These are phyloP conservation scores for Perca flavescens DNA, from an alignment of 2,113 vertebrate genomes.

Conservation along the genomic window DNA sequence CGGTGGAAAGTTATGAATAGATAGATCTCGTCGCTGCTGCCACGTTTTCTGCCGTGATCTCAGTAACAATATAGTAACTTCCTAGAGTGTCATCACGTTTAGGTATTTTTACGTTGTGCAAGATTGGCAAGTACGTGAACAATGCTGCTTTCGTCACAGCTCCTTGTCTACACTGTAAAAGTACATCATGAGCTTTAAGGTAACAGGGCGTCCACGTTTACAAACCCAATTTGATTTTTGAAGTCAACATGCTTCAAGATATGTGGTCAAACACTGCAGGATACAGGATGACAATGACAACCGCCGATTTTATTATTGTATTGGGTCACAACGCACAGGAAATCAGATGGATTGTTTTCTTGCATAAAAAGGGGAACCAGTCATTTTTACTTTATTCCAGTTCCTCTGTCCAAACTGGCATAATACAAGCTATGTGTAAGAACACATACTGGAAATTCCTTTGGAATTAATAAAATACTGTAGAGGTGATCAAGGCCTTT, in stretches of 20 bases:
- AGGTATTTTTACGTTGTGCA: neutral
- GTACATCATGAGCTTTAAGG: too few species aligned
- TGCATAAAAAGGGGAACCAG: neutral
- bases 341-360: neutral
- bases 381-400: neutral
- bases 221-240: neutral
- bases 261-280: too few species aligned
- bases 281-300: neutral
- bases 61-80: neutral
- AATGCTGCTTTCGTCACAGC: neutral
- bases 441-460: neutral
- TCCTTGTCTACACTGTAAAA: neutral
- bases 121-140: neutral
- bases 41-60: neutral
- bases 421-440: neutral
- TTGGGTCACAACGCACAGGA: neutral
- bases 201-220: neutral
- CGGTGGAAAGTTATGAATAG: neutral
- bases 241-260: neutral
- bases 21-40: neutral
- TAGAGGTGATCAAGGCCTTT: neutral
- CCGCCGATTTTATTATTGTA: neutral
- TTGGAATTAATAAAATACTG: neutral
- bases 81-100: too few species aligned
- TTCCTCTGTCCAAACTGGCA: slow-evolving; percentile 7